Evolutionary conservation across 2,797 vertebrate genomes (phyloP).

Genomic region (Rhincodon typus): DNA sequence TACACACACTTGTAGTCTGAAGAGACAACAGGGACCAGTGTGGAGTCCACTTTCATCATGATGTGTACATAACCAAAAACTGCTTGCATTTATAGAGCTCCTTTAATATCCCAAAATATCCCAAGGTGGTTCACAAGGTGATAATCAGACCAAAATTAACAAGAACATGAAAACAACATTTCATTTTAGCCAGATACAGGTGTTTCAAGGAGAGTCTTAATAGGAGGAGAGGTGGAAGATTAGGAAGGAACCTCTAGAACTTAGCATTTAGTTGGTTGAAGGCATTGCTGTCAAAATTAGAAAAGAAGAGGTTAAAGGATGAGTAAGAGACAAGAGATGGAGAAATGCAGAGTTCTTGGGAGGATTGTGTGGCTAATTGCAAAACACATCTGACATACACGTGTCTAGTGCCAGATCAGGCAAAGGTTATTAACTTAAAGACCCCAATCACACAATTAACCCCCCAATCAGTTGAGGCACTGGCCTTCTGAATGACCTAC

Average conservation of each 20-base stretch:
- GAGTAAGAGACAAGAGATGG: background rate
- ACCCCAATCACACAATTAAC: background rate
- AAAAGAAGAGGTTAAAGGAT: background rate
- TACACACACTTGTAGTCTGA: background rate
- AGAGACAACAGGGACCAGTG: background rate
- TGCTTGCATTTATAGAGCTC: background rate
- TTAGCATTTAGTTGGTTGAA: background rate
- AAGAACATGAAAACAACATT: background rate
- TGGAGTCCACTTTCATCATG: background rate
- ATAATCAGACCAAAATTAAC: background rate
- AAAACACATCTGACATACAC: background rate
- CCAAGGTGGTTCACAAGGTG: background rate
- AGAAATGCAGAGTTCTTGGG: background rate
- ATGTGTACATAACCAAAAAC: background rate
- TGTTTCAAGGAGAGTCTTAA: background rate
- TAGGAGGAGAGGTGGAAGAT: background rate
- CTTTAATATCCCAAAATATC: background rate
- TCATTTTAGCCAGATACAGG: background rate
- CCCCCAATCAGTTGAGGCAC: background rate
- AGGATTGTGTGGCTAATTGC: background rate
- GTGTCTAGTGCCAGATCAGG: background rate
- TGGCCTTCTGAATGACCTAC: background rate
- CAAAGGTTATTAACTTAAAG: background rate
- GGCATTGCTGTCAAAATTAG: background rate
- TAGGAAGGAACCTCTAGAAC: background rate